phyloP scores from a whole-genome alignment of 2,888 invertebrate genomes.

The Cyrtodaria siliqua region DNA sequence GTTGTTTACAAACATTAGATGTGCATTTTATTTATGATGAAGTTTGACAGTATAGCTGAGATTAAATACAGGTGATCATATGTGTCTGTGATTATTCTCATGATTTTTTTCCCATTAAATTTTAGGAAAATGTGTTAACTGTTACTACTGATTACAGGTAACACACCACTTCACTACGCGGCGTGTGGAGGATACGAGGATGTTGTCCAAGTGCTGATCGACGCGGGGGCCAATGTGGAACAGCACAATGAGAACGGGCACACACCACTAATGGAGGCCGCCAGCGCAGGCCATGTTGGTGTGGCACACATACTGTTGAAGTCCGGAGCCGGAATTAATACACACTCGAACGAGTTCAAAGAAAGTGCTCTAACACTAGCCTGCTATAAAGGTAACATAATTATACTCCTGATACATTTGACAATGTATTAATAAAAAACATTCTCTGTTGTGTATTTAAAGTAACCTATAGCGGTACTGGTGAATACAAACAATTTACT shows the following conservation, averaged over 20 bases:
- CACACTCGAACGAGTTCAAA: slow-evolving; percentile 99
- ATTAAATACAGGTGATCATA: no score
- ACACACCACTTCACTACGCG: slow-evolving; percentile 98
- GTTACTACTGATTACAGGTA: slow-evolving; percentile 74
- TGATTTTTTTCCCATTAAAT: no score
- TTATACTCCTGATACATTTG: no score
- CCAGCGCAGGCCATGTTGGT: slow-evolving; percentile 86
- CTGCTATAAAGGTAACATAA: slow-evolving; percentile 94
- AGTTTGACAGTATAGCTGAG: no score
- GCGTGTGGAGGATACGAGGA: slow-evolving; percentile 89
- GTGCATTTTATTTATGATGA: no score
- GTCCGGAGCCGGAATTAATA: slow-evolving; percentile 98
- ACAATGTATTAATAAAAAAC: no score
- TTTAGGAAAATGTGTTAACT: no score
- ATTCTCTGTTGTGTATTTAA: no score
- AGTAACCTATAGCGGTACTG: no score
- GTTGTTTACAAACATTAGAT: no score
- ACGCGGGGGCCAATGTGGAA: slow-evolving; percentile 97
- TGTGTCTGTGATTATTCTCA: no score
- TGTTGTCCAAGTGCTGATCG: slow-evolving; percentile 95
- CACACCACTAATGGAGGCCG: slow-evolving; percentile 91
- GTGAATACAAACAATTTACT: no score
- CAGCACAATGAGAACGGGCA: slow-evolving; percentile 99
- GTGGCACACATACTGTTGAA: slow-evolving; percentile 91
- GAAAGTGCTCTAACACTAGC: slow-evolving; percentile 98